Evolutionary conservation across 1,140 invertebrate species (phyloP).

Genomic region (Listronotus bonariensis): DNA sequence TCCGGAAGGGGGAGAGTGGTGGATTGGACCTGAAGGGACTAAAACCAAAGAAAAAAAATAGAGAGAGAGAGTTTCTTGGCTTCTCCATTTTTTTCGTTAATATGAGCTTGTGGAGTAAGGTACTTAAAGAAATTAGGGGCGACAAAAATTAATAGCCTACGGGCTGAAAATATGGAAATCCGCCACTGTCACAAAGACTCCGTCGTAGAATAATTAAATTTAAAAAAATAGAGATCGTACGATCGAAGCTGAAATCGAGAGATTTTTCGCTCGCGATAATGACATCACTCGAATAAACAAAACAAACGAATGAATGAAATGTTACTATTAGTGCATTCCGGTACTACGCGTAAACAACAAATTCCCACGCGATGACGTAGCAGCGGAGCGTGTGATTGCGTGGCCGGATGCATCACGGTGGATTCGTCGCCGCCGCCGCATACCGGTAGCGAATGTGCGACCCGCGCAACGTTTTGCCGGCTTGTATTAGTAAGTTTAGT

Average conservation of each 20-base stretch:
- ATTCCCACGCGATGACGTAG: constrained; percentile 33
- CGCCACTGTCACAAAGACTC: no score
- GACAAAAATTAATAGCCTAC: no score
- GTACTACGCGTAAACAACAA: constrained; percentile 34
- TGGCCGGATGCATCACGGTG: constrained; percentile 12
- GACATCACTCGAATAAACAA: constrained; percentile 15
- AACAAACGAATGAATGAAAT: constrained; percentile 24
- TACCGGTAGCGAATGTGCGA: constrained; percentile 22
- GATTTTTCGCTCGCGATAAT: background rate
- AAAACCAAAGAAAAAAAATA: no score
- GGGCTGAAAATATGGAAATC: no score
- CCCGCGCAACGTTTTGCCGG: constrained; percentile 10
- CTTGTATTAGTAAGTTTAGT: background rate
- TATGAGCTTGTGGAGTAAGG: no score
- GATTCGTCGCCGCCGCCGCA: background rate
- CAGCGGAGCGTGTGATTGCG: constrained; percentile 12
- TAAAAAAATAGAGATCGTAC: no score
- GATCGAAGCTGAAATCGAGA: background rate
- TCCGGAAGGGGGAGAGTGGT: no score
- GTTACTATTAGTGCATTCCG: constrained; percentile 31
- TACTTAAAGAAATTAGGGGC: no score
- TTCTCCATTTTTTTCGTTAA: no score
- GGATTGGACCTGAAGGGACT: no score
- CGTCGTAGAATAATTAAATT: no score
- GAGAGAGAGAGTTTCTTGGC: no score